Percentiles rank a stretch among this genome's conserved stretches.
Evolutionary conservation across 2,113 vertebrate genomes (phyloP).

Genomic region (Odontophorus gujanensis): DNA sequence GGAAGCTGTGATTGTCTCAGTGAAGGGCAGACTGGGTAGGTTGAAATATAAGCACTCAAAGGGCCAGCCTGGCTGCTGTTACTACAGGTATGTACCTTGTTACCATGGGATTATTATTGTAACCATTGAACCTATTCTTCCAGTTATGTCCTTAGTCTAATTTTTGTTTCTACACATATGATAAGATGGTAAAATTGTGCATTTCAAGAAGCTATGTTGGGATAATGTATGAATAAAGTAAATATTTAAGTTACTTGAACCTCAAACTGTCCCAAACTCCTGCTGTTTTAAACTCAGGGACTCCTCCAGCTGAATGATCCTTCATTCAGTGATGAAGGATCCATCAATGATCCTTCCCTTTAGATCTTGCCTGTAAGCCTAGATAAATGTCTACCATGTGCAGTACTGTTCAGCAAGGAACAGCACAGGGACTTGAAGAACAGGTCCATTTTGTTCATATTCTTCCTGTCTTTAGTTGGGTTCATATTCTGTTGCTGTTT

Average conservation of each 20-base stretch:
- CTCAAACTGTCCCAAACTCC: background rate
- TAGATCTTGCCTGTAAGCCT: background rate
- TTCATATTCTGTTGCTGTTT: background rate
- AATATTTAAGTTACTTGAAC: fast-evolving
- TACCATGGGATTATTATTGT: background rate
- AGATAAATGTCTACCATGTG: background rate
- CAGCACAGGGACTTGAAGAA: background rate
- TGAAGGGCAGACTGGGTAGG: fast-evolving
- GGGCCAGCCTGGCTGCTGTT: background rate
- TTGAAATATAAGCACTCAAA: background rate
- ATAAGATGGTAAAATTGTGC: background rate
- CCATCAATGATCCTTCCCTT: no score
- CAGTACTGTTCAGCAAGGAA: background rate
- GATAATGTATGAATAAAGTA: background rate
- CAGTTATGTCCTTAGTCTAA: background rate
- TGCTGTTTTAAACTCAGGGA: background rate
- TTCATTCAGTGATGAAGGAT: no score
- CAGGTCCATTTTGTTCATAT: background rate
- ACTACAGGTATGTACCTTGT: background rate
- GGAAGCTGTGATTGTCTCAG: fast-evolving
- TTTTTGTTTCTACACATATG: background rate
- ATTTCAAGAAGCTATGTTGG: background rate
- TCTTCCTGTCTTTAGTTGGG: background rate
- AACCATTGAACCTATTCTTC: background rate
- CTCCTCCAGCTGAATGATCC: background rate